Evolutionary conservation across 2,797 vertebrate genomes (phyloP), one percentile per base, ranked within the genome.

Genomic region (Margarornis squamiger): DNA sequence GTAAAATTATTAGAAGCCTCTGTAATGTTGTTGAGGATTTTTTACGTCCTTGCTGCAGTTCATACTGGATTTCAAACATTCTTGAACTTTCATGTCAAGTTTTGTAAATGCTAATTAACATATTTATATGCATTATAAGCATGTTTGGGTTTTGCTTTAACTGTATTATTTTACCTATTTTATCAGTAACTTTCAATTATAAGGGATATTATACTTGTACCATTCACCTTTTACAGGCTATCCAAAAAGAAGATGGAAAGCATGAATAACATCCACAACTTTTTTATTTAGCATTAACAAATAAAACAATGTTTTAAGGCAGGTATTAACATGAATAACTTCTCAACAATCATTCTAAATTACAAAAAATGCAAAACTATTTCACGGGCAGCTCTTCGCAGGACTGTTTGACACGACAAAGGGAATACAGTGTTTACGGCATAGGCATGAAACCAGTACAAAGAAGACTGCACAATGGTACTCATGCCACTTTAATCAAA

Each of bases 401-500:
- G 70, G 54, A 72, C 66, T 46, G 18, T 66, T 73, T 82, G 89
- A 92, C 30, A 39, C 49, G 59, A 57, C 62, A 63, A 88, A 88
- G 30, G 68, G 65, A 95, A 87, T 29, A 51, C 4, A 62, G 51
- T 7, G 21, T 34, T 87, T 86, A 43, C 5, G 79, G 82, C 68
- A 83, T 0, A 86, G 54, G 61, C 78, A 89, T 34, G 32, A 57
- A 88, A 95, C 63, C 30, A 80, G 51, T 10, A 52, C 55, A 76
- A 58, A 80, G 48, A 39, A 90, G 81, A 82, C 7, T 55, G 79
- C 83, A 88, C 87, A 92, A 65, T 21, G 43, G 63, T 34, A 85
- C 46, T 83, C 49, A 26, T 32, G 48, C 73, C 61, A 75, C 91
- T 96, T 97, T 61, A 96, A 96, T 90, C 94, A 95, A 81, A 84